A percentile compares a stretch with the other conserved stretches of the same genome.
Conservation (phyloP, 2,113 vertebrate genomes). For the Sphaerodactylus townsendi region DNA sequence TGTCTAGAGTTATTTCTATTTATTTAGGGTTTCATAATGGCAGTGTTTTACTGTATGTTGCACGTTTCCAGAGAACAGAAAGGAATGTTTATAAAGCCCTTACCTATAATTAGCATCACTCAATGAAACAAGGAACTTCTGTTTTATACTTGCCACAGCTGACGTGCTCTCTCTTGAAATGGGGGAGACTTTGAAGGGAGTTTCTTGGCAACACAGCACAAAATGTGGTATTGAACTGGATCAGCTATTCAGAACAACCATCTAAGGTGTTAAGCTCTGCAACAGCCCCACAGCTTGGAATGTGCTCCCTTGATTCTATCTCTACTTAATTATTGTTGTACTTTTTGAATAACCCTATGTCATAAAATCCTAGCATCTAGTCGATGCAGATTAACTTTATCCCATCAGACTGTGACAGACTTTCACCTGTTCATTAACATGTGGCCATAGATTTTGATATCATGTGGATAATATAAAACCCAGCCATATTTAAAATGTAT, state of each 20-base stretch:
- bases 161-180: conserved; percentile 61
- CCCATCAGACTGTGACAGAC: conserved; percentile 69
- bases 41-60: conserved; percentile 48
- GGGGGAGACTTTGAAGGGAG: conserved; percentile 50
- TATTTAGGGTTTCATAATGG: conserved; percentile 66
- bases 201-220: conserved; percentile 59
- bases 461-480: conserved; percentile 11
- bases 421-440: conserved; percentile 68
- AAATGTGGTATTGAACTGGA: conserved; percentile 56
- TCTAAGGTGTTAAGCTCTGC: conserved; percentile 59
- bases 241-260: conserved; percentile 46
- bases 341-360: conserved; percentile 71
- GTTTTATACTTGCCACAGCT: conserved; percentile 67
- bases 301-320: conserved; percentile 66
- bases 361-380: conserved; percentile 69
- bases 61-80: conserved; percentile 61
- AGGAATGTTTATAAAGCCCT: conserved; percentile 70
- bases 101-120: conserved; percentile 74
- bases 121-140: conserved; percentile 71
- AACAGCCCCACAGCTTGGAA: conserved; percentile 44
- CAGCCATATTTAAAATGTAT: conserved; percentile 52
- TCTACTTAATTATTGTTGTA: conserved; percentile 69
- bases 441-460: conserved; percentile 47
- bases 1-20: conserved; percentile 63
- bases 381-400: conserved; percentile 73